A percentile compares a stretch with the other conserved stretches of the same genome.
Conservation (phyloP, 2,888 invertebrate species). For the Bellardia bayeri region DNA sequence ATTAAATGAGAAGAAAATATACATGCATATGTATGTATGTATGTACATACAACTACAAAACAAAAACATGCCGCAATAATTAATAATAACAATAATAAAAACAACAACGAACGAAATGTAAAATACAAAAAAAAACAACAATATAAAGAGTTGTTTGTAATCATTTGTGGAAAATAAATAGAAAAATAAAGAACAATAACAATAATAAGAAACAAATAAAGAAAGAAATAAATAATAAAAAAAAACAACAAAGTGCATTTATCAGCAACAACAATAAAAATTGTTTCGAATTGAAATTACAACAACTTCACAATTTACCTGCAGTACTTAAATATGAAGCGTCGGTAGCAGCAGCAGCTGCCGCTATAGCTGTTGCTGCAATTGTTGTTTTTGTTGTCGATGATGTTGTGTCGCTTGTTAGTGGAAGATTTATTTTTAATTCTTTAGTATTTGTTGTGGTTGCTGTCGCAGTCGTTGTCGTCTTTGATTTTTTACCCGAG, state of each 20-base stretch:
- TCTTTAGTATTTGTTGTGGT: slow-evolving; percentile 57
- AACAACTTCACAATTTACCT: slow-evolving; percentile 54
- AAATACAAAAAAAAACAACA: slow-evolving; percentile 23
- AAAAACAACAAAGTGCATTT: slow-evolving; percentile 50
- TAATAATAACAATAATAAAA: slow-evolving; percentile 53
- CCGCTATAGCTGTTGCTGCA: background rate
- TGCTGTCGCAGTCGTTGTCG: slow-evolving; percentile 61
- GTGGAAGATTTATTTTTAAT: slow-evolving; percentile 58
- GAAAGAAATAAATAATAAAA: slow-evolving; percentile 31
- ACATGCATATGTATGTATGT: no score
- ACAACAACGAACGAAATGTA: slow-evolving; percentile 23
- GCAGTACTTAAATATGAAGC: slow-evolving; percentile 44
- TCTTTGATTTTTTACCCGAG: slow-evolving; percentile 65
- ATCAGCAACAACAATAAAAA: slow-evolving; percentile 36
- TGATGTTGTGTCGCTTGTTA: slow-evolving; percentile 41
- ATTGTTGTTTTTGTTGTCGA: slow-evolving; percentile 6
- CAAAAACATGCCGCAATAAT: slow-evolving; percentile 63
- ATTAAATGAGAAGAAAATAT: slow-evolving; percentile 33
- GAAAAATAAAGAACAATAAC: slow-evolving; percentile 33
- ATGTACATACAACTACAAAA: slow-evolving; percentile 26
- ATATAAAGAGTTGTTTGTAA: slow-evolving; percentile 62
- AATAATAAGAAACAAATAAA: slow-evolving; percentile 15
- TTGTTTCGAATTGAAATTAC: background rate
- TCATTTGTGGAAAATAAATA: slow-evolving; percentile 43
- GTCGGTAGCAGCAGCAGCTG: slow-evolving; percentile 26